Conservation (phyloP, 2,113 vertebrate genomes). For the Pitta sordida region DNA sequence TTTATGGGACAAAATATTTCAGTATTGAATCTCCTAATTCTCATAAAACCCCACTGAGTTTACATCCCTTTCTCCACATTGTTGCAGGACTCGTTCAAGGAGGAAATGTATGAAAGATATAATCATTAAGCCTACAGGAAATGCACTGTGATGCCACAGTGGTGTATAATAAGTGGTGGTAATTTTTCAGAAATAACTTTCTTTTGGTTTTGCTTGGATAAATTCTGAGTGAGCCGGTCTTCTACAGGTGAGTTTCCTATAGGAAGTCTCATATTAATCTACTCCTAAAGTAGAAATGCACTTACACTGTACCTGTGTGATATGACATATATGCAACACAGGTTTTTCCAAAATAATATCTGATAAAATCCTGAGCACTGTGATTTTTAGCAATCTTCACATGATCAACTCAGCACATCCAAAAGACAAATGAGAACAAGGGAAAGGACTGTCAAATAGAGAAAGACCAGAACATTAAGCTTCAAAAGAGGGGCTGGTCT, state of each 20-base stretch:
- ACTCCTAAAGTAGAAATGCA: background rate
- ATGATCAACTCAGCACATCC: background rate
- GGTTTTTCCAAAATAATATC: background rate
- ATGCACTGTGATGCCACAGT: background rate
- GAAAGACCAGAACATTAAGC: constrained; percentile 36
- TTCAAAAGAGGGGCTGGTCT: constrained; percentile 45
- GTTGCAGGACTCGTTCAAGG: background rate
- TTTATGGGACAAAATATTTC: rapidly evolving
- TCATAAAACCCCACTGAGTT: background rate
- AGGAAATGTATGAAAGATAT: background rate
- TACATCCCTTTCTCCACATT: background rate
- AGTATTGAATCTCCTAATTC: background rate
- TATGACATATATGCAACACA: background rate
- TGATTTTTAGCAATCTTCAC: background rate
- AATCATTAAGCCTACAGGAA: background rate
- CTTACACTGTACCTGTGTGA: background rate
- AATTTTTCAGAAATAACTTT: background rate
- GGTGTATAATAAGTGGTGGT: background rate
- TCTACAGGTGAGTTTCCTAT: background rate
- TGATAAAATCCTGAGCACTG: background rate
- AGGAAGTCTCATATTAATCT: background rate
- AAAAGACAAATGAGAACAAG: constrained; percentile 41
- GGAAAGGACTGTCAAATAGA: constrained; percentile 55
- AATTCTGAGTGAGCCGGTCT: background rate
- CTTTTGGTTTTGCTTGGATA: background rate